Evolutionary conservation across 2,797 vertebrate genomes (phyloP), one percentile per base, ranked within the genome.

Genomic region (Halcyon leucocephala): DNA sequence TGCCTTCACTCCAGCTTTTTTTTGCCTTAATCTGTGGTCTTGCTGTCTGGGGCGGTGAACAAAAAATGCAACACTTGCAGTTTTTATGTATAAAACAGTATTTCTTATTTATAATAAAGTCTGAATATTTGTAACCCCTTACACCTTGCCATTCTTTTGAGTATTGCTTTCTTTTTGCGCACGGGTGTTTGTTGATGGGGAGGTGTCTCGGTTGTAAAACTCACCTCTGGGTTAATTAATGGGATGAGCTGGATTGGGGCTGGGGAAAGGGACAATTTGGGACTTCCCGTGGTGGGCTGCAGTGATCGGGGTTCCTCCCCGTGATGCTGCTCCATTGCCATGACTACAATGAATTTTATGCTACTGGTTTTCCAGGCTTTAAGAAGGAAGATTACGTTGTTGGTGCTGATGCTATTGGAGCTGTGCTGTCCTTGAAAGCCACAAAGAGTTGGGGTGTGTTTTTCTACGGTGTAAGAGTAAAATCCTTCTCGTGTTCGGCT

Each of bases 71-170:
- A 99, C 98, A 98, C 98, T 97, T 98, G 96, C 98, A 97, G 97
- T 97, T 98, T 98, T 98, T 98, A 98, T 99, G 98, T 99, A 98
- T 98, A 98, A 98, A 98, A 98, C 99, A 99, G 99, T 99, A 99
- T 99, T 99, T 98, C 97, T 99, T 99, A 99, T 99, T 99, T 99
- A 99, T 99, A 98, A 98, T 98, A 99, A 98, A 98, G 98, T 98
- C 98, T 97, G 98, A 98, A 98, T 99, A 98, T 99, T 98, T 98
- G 98, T 99, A 98, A 98, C 98, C 98, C 97, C 96, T 97, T 96
- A 98, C 82, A 97, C 87, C 90, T 85, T 46, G 80, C 60, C 39
- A 89, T 97, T 97, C 95, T 86, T 94, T 96, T 92, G 84, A 97
- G 83, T 98, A 82, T 97, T 98, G 64, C 52, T 83, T 52, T 58